Base-by-base conservation (phyloP, 2,113 vertebrate species). In the Gallinago undulata region DNA sequence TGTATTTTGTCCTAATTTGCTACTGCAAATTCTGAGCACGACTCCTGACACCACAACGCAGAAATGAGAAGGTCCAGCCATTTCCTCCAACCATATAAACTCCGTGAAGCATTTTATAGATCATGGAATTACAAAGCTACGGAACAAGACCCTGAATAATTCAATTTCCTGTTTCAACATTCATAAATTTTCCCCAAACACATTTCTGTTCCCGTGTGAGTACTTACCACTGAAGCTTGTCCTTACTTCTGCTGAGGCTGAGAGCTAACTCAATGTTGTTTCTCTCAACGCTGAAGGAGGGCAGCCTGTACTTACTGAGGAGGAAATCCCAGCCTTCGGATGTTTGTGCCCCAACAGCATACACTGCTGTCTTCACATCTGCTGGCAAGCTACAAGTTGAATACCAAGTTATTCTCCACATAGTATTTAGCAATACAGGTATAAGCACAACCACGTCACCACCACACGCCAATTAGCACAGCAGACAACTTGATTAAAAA, bases 291-390 rank as follows among this genome's bases (percentile, higher is more conserved):
- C 81, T 97, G 69, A 98, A 99, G 41, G 98, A 35, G 0, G 98
- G 98, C 5, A 94, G 93, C 39, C 97, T 97, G 94, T 99, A 99
- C 87, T 98, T 98, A 89, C 98, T 98, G 62, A 99, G 99, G 53
- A 99, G 97, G 97, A 99, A 99, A 83, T 99, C 98, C 99, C 99
- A 99, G 27, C 99, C 99, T 53, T 98, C 98, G 1, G 96, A 75
- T 7, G 97, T 98, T 70, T 98, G 99, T 43, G 98, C 98, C 11
- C 99, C 99, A 6, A 99, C 96, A 10, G 97, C 63, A 86, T 98
- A 99, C 94, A 99, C 98, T 1, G 99, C 98, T 91, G 98, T 28
- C n/a, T 98, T 99, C 94, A 99, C 85, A 15, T 99, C 99, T 4
- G 82, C 97, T 22, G 99, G 99, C 73, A 99, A 97, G 50, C 99